Evolutionary conservation across 2,113 vertebrate genomes (phyloP).

Genomic region (Lichenostomus cassidix): DNA sequence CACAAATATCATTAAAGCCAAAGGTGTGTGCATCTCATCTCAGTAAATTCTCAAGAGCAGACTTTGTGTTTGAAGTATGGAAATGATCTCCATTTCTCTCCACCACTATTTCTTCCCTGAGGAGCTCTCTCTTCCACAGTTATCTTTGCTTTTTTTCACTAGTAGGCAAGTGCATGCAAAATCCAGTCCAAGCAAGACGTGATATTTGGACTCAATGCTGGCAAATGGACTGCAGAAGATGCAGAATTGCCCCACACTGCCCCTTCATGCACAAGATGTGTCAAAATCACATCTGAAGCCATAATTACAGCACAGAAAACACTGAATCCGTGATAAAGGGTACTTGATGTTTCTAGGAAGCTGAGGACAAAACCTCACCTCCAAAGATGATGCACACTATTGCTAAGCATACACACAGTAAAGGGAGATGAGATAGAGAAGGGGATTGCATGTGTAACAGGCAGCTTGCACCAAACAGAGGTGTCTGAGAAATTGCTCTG

Average conservation of each 20-base stretch:
- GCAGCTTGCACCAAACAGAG: neutral
- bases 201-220: neutral
- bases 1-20: neutral
- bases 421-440: neutral
- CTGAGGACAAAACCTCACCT: neutral
- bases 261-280: neutral
- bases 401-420: neutral
- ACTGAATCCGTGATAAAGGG: accelerated
- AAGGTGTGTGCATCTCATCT: neutral
- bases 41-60: neutral
- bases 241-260: neutral
- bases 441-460: neutral
- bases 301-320: neutral
- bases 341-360: neutral
- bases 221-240: neutral
- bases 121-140: neutral
- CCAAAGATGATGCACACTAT: neutral
- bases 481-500: neutral
- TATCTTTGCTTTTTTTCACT: neutral
- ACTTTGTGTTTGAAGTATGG: neutral
- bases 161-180: neutral
- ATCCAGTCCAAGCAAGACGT: neutral
- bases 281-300: neutral
- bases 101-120: neutral
- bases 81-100: neutral